Percentiles rank a stretch among this genome's conserved stretches.
Evolutionary conservation across 2,797 vertebrate genomes (phyloP).

Genomic region (Bradypodion ventrale): DNA sequence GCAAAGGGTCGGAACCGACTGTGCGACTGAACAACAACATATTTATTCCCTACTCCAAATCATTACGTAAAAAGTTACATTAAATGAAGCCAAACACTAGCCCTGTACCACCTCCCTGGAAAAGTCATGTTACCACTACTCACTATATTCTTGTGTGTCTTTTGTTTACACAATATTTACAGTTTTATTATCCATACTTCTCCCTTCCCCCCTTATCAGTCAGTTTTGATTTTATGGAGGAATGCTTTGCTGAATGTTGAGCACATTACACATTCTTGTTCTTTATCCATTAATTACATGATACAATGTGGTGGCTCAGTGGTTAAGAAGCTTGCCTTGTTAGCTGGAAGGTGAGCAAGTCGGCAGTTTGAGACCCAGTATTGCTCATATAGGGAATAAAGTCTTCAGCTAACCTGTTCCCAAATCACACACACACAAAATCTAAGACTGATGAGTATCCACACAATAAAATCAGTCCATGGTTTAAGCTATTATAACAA

Average conservation of each 20-base stretch:
- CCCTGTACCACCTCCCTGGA: not conserved
- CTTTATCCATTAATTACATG: not conserved
- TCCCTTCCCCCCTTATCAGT: not conserved
- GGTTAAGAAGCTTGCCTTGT: no score
- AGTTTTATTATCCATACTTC: not conserved
- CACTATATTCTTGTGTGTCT: not conserved
- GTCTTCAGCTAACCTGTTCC: no score
- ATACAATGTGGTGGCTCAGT: no score
- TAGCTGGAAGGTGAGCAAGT: no score
- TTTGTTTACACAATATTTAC: not conserved
- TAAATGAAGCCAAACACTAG: not conserved
- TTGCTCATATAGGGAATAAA: no score
- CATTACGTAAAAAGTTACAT: slow-evolving; percentile 6
- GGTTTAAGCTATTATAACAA: no score
- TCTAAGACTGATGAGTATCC: no score
- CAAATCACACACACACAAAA: no score
- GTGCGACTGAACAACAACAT: no score
- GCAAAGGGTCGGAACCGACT: no score
- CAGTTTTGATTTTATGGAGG: not conserved
- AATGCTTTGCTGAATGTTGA: not conserved
- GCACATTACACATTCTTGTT: not conserved
- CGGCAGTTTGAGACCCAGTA: no score
- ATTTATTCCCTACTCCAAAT: not conserved
- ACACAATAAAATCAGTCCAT: no score
- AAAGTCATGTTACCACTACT: not conserved